Percentiles rank a stretch among this genome's conserved stretches.
Conservation (phyloP, 2,113 vertebrate genomes). For the Mola mola region DNA sequence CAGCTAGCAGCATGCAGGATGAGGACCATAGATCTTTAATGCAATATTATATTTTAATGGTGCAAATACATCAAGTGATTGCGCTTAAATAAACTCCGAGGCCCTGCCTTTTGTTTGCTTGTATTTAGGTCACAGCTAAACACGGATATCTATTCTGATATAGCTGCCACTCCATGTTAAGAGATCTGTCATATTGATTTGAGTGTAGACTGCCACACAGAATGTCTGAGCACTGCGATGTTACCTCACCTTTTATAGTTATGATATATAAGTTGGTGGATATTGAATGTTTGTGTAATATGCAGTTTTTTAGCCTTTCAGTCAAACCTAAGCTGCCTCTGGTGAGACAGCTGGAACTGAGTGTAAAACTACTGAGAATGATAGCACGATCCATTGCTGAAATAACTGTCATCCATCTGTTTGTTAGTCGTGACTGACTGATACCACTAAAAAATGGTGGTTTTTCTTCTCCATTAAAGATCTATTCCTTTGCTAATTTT, state of each 20-base stretch:
- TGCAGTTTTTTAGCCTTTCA: constrained; percentile 18
- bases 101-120: constrained; percentile 49
- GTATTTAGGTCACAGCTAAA: constrained; percentile 59
- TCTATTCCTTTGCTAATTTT: constrained; percentile 27
- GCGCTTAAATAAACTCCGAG: constrained; percentile 68
- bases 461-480: constrained; percentile 32
- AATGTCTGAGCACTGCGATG: not conserved
- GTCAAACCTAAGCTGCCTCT: not conserved
- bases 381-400: not conserved
- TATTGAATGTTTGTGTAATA: constrained; percentile 31
- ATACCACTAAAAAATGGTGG: constrained; percentile 17
- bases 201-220: constrained; percentile 15
- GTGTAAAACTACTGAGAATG: not conserved
- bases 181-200: constrained; percentile 51
- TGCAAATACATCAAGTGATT: constrained; percentile 72
- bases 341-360: constrained; percentile 15
- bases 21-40: too few species aligned
- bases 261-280: constrained; percentile 9
- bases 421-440: constrained; percentile 42
- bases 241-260: not conserved
- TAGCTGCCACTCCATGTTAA: constrained; percentile 29
- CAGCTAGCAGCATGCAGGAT: too few species aligned
- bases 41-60: too few species aligned
- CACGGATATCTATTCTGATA: constrained; percentile 42
- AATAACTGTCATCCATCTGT: constrained; percentile 30